Base-by-base conservation (phyloP, 2,113 vertebrate species). In the Lethenteron camtschaticum region DNA sequence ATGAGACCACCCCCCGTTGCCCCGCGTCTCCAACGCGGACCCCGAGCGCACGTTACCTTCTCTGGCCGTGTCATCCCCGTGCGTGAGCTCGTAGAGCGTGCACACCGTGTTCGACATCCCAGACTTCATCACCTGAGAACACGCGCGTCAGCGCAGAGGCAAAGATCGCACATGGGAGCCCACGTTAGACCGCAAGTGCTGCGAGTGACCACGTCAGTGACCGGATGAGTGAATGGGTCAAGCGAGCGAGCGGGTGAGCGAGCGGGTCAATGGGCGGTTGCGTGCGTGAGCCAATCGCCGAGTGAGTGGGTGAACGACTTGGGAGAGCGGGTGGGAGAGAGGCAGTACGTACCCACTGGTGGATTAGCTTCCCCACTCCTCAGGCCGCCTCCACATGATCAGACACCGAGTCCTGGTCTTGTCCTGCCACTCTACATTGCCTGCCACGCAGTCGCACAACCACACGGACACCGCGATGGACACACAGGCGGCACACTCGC, bases 351-450 rank as follows among this genome's bases (percentile, higher is more conserved):
- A 97, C 94, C 94, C 94, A 97, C 73, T 95, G 87, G 75, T 97
- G 88, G 77, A 97, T 90, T 75, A 97, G 81, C 74, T 90, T 96
- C 9, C 88, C 94, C 94, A 97, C 68, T 96, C 94, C 78, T 97
- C 91, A 0, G 91, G 94, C 75, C 88, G 83, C 76, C 86, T 84
- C 94, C 94, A 97, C 89, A 97, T 90, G 78, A 97, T 85, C 77
- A 97, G 81, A 78, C 95, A 96, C 71, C 87, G 87, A 55, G 86
- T 85, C 79, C 96, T 97, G 79, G 84, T 95, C 80, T 96, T 97
- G 78, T 97, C 94, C 76, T 91, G 70, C 94, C 94, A 97, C 8
- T 97, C 94, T 10, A 97, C 82, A 77, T 95, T 95, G 72, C 94
- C 91, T 97, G 75, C 24, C 24, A 41, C 24, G 24, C 24, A 41